phyloP scores from a whole-genome alignment of 2,888 invertebrate genomes.

The Crossocerus cetratus region DNA sequence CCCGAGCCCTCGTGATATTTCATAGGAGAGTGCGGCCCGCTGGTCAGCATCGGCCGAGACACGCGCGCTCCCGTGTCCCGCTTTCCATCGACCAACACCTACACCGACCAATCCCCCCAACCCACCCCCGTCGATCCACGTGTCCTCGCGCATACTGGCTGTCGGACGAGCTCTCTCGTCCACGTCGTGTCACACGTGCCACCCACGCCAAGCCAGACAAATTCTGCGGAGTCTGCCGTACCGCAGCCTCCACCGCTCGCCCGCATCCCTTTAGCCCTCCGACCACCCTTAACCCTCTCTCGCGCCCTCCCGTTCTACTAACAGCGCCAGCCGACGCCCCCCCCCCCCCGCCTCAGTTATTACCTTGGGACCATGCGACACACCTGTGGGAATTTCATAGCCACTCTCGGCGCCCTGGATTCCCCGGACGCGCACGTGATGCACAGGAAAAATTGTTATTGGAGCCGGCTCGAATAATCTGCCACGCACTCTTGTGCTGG shows the following conservation, averaged over 20 bases:
- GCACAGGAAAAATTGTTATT: too few species aligned
- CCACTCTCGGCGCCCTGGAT: background rate
- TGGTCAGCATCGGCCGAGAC: background rate
- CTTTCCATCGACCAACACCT: conserved; percentile 18
- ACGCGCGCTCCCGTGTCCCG: background rate
- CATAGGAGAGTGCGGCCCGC: conserved; percentile 45
- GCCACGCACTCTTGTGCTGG: too few species aligned
- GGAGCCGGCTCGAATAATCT: too few species aligned
- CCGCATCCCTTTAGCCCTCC: background rate
- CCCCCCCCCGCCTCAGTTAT: too few species aligned
- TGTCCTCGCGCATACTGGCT: conserved; percentile 16
- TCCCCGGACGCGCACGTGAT: background rate
- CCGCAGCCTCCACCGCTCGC: conserved; percentile 37
- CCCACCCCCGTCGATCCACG: conserved; percentile 16
- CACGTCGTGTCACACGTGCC: conserved; percentile 33
- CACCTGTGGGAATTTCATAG: background rate
- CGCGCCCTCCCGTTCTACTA: background rate
- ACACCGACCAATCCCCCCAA: too few species aligned
- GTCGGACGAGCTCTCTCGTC: conserved; percentile 6
- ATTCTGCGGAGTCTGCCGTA: conserved; percentile 56
- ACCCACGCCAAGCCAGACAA: conserved; percentile 15
- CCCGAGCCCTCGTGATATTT: conserved; percentile 57
- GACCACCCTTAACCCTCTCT: too few species aligned
- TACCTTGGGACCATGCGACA: background rate
- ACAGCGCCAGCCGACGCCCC: too few species aligned